Conservation (phyloP, 2,888 invertebrate species). For the Morpho achilles region DNA sequence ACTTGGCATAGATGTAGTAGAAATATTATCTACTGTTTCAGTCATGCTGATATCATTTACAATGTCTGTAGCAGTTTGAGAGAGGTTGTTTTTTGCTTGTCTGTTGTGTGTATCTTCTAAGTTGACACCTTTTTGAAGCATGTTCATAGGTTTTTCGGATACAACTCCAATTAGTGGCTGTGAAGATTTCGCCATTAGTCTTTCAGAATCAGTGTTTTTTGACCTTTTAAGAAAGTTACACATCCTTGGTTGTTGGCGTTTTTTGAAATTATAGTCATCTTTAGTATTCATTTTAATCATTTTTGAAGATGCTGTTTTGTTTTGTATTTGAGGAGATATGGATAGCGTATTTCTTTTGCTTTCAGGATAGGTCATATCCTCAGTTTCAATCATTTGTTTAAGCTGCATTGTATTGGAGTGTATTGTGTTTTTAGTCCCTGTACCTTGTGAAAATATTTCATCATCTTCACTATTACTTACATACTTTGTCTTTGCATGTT, state of each 20-base stretch:
- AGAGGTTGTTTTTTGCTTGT: conserved; percentile 13
- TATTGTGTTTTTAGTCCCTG: conserved; percentile 10
- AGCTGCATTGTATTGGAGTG: conserved; percentile 4
- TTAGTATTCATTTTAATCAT: conserved; percentile 1
- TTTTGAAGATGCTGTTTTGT: conserved; percentile 1
- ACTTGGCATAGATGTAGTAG: conserved; percentile 57
- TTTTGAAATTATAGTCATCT: conserved; percentile 24
- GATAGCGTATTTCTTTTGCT: conserved; percentile 17
- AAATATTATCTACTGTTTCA: conserved; percentile 28
- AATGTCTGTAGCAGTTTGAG: conserved; percentile 21
- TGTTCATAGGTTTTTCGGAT: no score
- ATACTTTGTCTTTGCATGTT: neutral
- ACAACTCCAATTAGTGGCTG: conserved; percentile 16
- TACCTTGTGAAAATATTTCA: conserved; percentile 23
- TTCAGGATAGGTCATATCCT: conserved; percentile 13
- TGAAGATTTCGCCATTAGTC: conserved; percentile 27
- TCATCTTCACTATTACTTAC: conserved; percentile 20
- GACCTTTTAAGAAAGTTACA: conserved; percentile 9
- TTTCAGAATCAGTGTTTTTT: conserved; percentile 17
- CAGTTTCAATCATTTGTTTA: conserved; percentile 17
- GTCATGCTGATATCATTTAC: conserved; percentile 18
- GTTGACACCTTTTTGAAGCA: no score
- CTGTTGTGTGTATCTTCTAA: conserved; percentile 22
- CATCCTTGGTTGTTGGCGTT: conserved; percentile 15
- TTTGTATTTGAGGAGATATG: conserved; percentile 7